Evolutionary conservation across 2,888 invertebrate species (phyloP).

Genomic region (Mythimna albipuncta): DNA sequence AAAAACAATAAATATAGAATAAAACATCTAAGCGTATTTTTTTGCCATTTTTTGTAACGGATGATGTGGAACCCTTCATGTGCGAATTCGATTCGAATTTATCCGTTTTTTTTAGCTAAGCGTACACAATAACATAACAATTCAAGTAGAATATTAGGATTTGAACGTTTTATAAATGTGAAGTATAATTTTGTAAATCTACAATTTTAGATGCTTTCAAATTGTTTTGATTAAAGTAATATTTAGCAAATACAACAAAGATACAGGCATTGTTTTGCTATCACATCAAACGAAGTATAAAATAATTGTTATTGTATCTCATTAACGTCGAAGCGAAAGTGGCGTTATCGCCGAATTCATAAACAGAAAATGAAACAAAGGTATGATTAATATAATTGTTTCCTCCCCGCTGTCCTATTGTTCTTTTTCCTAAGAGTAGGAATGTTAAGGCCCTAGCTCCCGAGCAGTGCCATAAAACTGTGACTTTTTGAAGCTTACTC

Average conservation of each 20-base stretch:
- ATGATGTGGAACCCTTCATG: no score
- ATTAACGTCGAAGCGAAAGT: constrained; percentile 20
- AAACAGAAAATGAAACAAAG: constrained; percentile 25
- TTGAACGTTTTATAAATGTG: constrained; percentile 19
- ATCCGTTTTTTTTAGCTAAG: not conserved
- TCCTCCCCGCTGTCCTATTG: constrained; percentile 18
- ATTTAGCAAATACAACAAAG: constrained; percentile 1
- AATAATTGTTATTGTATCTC: constrained; percentile 10
- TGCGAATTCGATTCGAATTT: no score
- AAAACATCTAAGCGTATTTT: no score
- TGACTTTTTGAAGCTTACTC: no score
- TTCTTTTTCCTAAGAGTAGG: constrained; percentile 35
- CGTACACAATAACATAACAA: not conserved
- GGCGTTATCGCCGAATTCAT: constrained; percentile 9
- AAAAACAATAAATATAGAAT: no score
- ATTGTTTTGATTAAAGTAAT: not conserved
- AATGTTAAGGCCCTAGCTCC: not conserved
- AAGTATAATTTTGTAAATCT: not conserved
- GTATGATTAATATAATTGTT: constrained; percentile 36
- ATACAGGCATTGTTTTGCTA: not conserved
- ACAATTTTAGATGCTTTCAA: not conserved
- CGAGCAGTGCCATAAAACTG: no score
- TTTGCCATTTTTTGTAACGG: no score
- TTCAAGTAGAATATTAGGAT: constrained; percentile 20
- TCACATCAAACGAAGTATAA: not conserved